Evolutionary conservation across 2,113 vertebrate genomes (phyloP).

Genomic region (Bos javanicus): DNA sequence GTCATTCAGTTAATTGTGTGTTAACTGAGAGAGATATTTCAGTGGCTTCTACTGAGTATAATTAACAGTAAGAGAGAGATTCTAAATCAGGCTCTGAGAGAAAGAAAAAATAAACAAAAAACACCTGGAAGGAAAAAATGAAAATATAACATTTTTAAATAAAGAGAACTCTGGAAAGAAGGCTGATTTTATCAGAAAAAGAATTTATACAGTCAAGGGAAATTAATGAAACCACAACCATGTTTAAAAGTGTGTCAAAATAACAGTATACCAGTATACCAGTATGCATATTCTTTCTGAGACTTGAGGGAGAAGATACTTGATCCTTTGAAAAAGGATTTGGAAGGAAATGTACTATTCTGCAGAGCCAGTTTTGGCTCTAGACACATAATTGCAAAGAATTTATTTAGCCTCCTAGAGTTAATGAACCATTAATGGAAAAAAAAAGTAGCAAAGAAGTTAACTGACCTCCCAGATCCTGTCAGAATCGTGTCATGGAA

Average conservation of each 20-base stretch:
- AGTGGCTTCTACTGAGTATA: background rate
- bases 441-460: background rate
- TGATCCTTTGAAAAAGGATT: background rate
- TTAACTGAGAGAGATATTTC: background rate
- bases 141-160: background rate
- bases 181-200: background rate
- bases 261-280: background rate
- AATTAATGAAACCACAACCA: background rate
- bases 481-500: slow-evolving; percentile 5
- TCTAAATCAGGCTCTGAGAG: background rate
- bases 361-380: background rate
- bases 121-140: background rate
- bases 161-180: background rate
- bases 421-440: slow-evolving; percentile 15
- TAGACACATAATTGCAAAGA: background rate
- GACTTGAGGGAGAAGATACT: background rate
- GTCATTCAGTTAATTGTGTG: background rate
- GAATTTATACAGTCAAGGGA: background rate
- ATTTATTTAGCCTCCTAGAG: slow-evolving; percentile 19
- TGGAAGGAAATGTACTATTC: background rate
- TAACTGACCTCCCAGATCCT: slow-evolving; percentile 28
- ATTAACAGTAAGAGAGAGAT: background rate
- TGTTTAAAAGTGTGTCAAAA: background rate
- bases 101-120: background rate
- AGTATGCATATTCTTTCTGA: background rate